A percentile compares a stretch with the other conserved stretches of the same genome.
phyloP scores from a whole-genome alignment of 2,888 invertebrate species.

The Amiota minor region DNA sequence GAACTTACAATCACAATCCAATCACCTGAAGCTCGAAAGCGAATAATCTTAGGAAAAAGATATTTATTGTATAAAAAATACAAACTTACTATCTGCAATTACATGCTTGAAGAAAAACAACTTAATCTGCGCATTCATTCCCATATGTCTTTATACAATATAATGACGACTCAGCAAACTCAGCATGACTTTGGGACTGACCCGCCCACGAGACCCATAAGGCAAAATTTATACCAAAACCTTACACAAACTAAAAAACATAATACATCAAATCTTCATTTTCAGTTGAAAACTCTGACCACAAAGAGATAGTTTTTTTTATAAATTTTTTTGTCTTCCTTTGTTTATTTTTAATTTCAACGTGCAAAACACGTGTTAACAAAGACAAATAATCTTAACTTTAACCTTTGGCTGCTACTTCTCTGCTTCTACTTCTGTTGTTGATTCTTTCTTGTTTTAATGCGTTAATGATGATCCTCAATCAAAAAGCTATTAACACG shows the following conservation, averaged over 20 bases:
- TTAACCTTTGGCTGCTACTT: not conserved
- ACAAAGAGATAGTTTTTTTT: not conserved
- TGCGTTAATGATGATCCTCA: conserved; percentile 30
- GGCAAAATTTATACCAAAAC: no score
- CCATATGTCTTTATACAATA: not conserved
- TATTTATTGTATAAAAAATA: no score
- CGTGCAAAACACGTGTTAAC: conserved; percentile 25
- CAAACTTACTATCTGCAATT: not conserved
- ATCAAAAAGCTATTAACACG: conserved; percentile 47
- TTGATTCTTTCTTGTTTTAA: conserved; percentile 13
- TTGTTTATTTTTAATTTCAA: not conserved
- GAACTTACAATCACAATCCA: not conserved
- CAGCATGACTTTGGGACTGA: no score
- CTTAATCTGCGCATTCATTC: conserved; percentile 16
- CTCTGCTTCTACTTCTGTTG: not conserved
- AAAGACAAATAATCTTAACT: conserved; percentile 10
- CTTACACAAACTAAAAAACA: not conserved
- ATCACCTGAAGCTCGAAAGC: not conserved
- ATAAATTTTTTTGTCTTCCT: no score
- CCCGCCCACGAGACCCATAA: no score
- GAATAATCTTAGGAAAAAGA: no score
- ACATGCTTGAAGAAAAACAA: conserved; percentile 18
- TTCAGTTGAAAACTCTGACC: not conserved
- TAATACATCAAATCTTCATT: not conserved
- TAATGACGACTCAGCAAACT: no score